These are phyloP conservation scores for Troides helena DNA, from an alignment of 2,888 invertebrate species.

Conservation along the genomic window DNA sequence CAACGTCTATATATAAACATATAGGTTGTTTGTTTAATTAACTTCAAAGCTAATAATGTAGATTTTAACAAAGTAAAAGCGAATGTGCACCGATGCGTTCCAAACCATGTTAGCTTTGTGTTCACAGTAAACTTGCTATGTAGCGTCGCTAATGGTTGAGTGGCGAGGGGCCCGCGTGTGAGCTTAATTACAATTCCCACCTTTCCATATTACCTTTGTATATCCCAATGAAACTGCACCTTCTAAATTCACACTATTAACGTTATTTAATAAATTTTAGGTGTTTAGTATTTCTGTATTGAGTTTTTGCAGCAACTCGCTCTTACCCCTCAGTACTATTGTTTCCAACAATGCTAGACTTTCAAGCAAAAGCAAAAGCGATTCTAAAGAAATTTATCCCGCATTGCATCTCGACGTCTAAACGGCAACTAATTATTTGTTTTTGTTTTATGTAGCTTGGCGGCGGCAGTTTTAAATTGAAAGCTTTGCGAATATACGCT, in stretches of 20 bases:
- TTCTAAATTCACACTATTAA: not conserved
- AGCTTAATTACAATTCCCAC: slow-evolving; percentile 20
- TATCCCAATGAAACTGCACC: not conserved
- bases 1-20: not conserved
- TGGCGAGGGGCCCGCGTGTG: not conserved
- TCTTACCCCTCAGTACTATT: not conserved
- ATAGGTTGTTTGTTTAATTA: not conserved
- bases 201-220: not conserved
- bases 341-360: not conserved
- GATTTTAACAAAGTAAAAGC: slow-evolving; percentile 19
- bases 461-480: slow-evolving; percentile 5
- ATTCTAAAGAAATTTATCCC: slow-evolving; percentile 1
- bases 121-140: slow-evolving; percentile 4
- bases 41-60: slow-evolving; percentile 4
- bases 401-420: slow-evolving; percentile 11
- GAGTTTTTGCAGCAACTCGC: not conserved
- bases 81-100: slow-evolving; percentile 13
- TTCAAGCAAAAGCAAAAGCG: slow-evolving; percentile 4
- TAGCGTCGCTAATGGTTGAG: not conserved
- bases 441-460: slow-evolving; percentile 6
- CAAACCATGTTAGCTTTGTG: slow-evolving; percentile 2
- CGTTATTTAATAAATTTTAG: not conserved
- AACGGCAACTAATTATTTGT: slow-evolving; percentile 8
- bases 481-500: slow-evolving; percentile 4
- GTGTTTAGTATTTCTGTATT: not conserved